phyloP scores from a whole-genome alignment of 2,888 invertebrate species.

The Terebella lapidaria region DNA sequence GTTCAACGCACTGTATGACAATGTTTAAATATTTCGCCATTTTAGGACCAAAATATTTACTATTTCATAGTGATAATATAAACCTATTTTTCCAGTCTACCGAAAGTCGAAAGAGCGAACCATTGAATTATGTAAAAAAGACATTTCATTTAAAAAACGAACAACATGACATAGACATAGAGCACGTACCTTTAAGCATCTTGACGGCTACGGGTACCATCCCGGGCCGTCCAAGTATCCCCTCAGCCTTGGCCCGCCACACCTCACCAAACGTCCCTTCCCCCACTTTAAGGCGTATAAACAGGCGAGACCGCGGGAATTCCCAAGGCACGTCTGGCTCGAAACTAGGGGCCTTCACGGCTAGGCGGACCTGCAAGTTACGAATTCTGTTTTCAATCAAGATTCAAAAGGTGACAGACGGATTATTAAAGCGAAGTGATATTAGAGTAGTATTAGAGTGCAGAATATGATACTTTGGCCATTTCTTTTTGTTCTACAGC shows the following conservation, averaged over 20 bases:
- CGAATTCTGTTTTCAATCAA: background rate
- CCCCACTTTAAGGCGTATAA: conserved; percentile 19
- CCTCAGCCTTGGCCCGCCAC: conserved; percentile 24
- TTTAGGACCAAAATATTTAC: too few species aligned
- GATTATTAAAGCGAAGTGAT: background rate
- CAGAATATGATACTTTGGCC: too few species aligned
- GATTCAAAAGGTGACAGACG: background rate
- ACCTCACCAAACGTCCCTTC: conserved; percentile 25
- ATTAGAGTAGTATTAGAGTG: background rate
- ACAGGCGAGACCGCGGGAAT: conserved; percentile 21
- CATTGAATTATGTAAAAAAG: too few species aligned
- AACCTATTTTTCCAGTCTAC: too few species aligned
- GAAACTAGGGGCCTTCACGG: conserved; percentile 6
- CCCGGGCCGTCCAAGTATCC: conserved; percentile 17
- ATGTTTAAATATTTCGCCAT: too few species aligned
- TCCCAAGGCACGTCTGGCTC: conserved; percentile 24
- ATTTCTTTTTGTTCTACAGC: too few species aligned
- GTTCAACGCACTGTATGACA: too few species aligned
- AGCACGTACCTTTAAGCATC: conserved; percentile 26
- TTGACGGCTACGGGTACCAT: conserved; percentile 24
- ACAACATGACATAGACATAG: too few species aligned
- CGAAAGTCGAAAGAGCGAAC: too few species aligned
- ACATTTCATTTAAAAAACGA: too few species aligned
- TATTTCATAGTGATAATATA: too few species aligned
- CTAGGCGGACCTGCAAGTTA: background rate